These are phyloP conservation scores for Triplophysa bombifrons DNA, from an alignment of 2,797 vertebrate species.

Conservation along the genomic window DNA sequence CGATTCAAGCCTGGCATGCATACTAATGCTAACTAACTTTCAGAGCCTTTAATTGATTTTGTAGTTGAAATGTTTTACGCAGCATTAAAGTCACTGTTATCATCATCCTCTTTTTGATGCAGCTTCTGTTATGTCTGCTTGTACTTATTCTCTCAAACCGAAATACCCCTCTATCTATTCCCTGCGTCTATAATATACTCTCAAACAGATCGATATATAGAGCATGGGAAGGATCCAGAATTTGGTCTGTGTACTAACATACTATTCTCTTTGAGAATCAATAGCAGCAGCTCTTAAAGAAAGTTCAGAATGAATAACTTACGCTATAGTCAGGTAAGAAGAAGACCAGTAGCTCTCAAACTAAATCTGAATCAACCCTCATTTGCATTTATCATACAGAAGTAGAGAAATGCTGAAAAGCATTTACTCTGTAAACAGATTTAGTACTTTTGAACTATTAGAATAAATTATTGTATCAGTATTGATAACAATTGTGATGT, in stretches of 20 bases:
- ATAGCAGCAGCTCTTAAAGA: slow-evolving; percentile 64
- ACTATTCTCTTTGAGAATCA: slow-evolving; percentile 63
- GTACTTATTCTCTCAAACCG: slow-evolving; percentile 62
- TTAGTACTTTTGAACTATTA: background rate
- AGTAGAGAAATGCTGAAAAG: background rate
- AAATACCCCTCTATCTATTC: slow-evolving; percentile 46
- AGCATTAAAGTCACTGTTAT: slow-evolving; percentile 41
- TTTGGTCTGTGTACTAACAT: slow-evolving; percentile 44
- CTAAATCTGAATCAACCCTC: background rate
- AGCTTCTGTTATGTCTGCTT: slow-evolving; percentile 54
- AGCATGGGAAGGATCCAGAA: slow-evolving; percentile 62
- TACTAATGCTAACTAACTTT: slow-evolving; percentile 41
- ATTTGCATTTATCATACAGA: background rate
- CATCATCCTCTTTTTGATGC: slow-evolving; percentile 29
- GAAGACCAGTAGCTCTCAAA: slow-evolving; percentile 12
- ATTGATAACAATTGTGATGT: no score
- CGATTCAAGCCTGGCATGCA: slow-evolving; percentile 6
- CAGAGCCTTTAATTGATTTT: slow-evolving; percentile 62
- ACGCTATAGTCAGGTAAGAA: slow-evolving; percentile 65
- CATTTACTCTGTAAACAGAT: background rate
- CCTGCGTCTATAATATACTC: slow-evolving; percentile 46
- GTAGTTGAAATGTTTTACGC: slow-evolving; percentile 62
- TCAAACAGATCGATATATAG: slow-evolving; percentile 65
- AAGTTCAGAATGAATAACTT: slow-evolving; percentile 62
- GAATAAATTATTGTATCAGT: no score